phyloP scores from a whole-genome alignment of 1,140 invertebrate species.

The Homalodisca vitripennis region DNA sequence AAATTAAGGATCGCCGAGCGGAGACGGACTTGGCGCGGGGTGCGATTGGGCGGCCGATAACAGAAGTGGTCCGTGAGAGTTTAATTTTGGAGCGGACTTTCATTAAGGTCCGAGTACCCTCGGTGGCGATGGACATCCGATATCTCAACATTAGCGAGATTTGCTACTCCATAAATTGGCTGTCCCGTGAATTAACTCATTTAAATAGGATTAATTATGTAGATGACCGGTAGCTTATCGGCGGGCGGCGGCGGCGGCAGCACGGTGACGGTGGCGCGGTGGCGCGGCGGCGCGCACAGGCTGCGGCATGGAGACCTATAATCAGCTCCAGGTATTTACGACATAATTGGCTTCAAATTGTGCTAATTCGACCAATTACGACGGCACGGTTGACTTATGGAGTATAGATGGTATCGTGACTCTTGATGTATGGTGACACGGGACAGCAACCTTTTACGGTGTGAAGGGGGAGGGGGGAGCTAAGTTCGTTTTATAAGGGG shows the following conservation, averaged over 20 bases:
- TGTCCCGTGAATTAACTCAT: conserved; percentile 15
- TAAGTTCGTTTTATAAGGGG: too few relatives aligned
- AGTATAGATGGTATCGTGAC: not conserved
- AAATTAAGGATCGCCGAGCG: not conserved
- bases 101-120: not conserved
- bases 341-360: conserved; percentile 23
- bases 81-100: not conserved
- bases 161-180: conserved; percentile 15
- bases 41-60: not conserved
- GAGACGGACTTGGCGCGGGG: not conserved
- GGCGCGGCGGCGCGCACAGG: not conserved
- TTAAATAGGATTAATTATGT: conserved; percentile 12
- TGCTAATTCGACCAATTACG: conserved; percentile 26
- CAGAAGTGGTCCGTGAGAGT: not conserved
- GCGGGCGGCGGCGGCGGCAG: not conserved
- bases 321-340: conserved; percentile 12
- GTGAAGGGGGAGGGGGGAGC: too few relatives aligned
- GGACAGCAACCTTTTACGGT: too few relatives aligned
- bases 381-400: conserved; percentile 10
- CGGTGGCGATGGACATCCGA: not conserved
- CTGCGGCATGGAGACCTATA: not conserved
- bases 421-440: not conserved
- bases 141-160: not conserved
- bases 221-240: conserved; percentile 17
- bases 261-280: not conserved